phyloP scores from a whole-genome alignment of 2,113 vertebrate genomes.

The Oryzias celebensis region DNA sequence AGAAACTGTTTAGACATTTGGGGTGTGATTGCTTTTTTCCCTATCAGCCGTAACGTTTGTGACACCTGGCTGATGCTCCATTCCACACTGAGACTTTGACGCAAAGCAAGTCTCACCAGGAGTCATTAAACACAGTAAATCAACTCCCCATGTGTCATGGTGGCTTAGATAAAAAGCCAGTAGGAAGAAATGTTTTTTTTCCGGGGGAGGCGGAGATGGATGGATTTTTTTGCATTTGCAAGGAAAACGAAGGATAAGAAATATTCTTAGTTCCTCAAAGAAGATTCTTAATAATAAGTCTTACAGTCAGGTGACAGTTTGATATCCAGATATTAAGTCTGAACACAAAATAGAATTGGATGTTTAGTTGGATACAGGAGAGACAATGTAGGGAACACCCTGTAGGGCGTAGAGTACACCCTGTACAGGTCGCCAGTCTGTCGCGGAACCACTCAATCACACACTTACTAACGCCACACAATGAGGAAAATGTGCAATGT shows the following conservation, averaged over 20 bases:
- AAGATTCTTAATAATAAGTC: background rate
- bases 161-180: constrained; percentile 32
- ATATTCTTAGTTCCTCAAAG: too few relatives aligned
- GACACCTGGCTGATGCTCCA: constrained; percentile 48
- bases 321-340: background rate
- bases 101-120: constrained; percentile 44
- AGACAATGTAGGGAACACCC: background rate
- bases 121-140: constrained; percentile 53
- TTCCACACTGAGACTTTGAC: constrained; percentile 37
- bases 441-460: too few relatives aligned
- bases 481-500: too few relatives aligned
- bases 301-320: constrained; percentile 11
- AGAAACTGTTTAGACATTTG: constrained; percentile 63
- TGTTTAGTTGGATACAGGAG: constrained; percentile 15
- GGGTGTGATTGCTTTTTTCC: constrained; percentile 45
- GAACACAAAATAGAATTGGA: background rate
- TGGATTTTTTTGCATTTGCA: background rate
- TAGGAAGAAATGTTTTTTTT: constrained; percentile 16
- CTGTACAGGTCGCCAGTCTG: too few relatives aligned
- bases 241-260: too few relatives aligned
- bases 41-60: constrained; percentile 21
- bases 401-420: too few relatives aligned
- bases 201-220: constrained; percentile 7
- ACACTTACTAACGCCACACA: too few relatives aligned
- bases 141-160: constrained; percentile 28